Evolutionary conservation across 2,888 invertebrate genomes (phyloP), one percentile per base, ranked within the genome.

Genomic region (Melikaiella ostensackeni): DNA sequence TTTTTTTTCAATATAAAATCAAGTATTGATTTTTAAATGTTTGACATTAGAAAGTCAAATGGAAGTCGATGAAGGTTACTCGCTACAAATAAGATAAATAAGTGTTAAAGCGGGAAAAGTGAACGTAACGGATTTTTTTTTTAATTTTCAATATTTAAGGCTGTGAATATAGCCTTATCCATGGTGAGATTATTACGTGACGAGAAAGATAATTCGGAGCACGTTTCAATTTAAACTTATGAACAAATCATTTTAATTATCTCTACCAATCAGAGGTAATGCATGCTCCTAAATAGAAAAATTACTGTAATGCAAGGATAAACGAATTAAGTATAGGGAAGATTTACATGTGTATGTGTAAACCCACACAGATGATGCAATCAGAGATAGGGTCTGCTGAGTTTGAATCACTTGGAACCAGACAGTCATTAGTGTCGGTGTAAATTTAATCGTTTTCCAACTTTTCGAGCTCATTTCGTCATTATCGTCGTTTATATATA

Each of bases 41-140:
- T 50, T 30, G 4, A 6, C 1, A 9, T 33, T 50, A 9, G 11
- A 27, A 16, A 46, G 27, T 11, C 0, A 9, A n/a, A 30, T 27
- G n/a, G 50, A n/a, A 59, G 24, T 27, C 27, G 50, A 19, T 50
- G 8, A 30, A 70, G 50, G 33, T 70, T 30, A 50, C 13, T 30
- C 19, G n/a, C 46, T 70, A 50, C 11, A 50, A n/a, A 70, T 33
- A 70, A 70, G 70, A 70, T 70, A 50, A 70, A 50, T 33, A n/a
- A 33, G 70, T 50, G 50, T 50, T 70, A 30, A 70, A 70, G 70
- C 70, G 70, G 50, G 70, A 70, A 70, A 70, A 42, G 38, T 46
- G 42, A 46, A 59, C 1, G 57, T n/a, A 30, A n/a, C 6, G 30
- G 27, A 50, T 9, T 55, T 33, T 4, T 30, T 50, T 50, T 50